Conservation (phyloP, 2,888 invertebrate species). For the Hyposoter didymator region DNA sequence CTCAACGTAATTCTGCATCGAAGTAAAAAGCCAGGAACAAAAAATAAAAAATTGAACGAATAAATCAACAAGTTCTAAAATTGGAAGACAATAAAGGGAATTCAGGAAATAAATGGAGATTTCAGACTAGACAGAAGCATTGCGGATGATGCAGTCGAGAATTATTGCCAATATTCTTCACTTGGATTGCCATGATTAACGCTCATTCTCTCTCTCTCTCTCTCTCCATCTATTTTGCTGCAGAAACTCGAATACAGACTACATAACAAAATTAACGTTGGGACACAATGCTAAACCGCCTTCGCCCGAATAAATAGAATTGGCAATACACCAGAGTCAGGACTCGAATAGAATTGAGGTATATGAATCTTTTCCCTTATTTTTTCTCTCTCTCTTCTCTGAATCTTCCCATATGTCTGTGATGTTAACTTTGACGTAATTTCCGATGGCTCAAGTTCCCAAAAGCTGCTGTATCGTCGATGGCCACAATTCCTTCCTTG, state of each 20-base stretch:
- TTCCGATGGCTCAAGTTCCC: neutral
- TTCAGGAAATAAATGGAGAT: neutral
- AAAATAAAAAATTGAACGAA: neutral
- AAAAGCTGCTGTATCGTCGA: neutral
- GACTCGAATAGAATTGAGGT: slow-evolving; percentile 82
- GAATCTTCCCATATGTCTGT: slow-evolving; percentile 36
- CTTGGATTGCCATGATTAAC: slow-evolving; percentile 8
- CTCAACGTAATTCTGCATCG: neutral
- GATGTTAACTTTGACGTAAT: slow-evolving; percentile 5
- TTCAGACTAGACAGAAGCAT: slow-evolving; percentile 4
- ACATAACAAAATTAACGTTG: slow-evolving; percentile 81
- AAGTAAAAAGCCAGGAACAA: neutral
- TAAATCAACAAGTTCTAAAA: neutral
- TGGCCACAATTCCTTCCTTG: neutral
- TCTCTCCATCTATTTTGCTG: slow-evolving; percentile 4
- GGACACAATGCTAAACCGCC: slow-evolving; percentile 81
- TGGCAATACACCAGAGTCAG: slow-evolving; percentile 80
- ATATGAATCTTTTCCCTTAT: slow-evolving; percentile 77
- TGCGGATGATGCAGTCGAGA: slow-evolving; percentile 14
- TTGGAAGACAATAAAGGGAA: neutral
- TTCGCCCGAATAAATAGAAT: slow-evolving; percentile 83
- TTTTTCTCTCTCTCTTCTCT: slow-evolving; percentile 46
- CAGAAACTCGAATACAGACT: slow-evolving; percentile 59
- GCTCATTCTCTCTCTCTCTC: slow-evolving; percentile 17
- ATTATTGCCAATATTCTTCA: slow-evolving; percentile 28